phyloP scores from a whole-genome alignment of 2,797 vertebrate species.

The Hemibagrus guttatus region DNA sequence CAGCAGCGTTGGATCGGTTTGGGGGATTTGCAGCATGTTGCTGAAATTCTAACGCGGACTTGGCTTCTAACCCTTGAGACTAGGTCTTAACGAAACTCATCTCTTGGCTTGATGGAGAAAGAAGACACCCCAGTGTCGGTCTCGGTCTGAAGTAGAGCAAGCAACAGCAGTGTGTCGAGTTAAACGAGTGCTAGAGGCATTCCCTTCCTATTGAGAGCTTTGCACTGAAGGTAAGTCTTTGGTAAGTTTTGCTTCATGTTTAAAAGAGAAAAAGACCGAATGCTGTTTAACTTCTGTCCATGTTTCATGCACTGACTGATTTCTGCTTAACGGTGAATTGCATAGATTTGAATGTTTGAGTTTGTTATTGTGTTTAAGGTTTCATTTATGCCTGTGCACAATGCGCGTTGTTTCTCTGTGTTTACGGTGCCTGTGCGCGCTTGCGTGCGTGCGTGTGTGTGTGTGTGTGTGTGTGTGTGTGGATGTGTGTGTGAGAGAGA shows the following conservation, averaged over 20 bases:
- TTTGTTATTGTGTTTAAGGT: neutral
- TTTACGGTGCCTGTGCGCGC: neutral
- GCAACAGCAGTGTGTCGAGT: neutral
- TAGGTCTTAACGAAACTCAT: neutral
- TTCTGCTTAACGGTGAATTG: conserved; percentile 1
- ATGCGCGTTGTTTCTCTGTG: neutral
- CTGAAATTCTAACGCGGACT: neutral
- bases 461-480: neutral
- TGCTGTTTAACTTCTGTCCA: neutral
- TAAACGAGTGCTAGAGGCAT: neutral
- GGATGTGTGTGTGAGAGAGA: neutral
- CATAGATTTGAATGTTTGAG: neutral
- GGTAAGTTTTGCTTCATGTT: neutral
- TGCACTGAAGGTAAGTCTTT: neutral
- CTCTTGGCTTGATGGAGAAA: neutral
- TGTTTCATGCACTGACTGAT: neutral
- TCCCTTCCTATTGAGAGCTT: neutral
- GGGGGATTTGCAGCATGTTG: neutral
- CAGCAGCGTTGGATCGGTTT: neutral
- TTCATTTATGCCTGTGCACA: neutral
- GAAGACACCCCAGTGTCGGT: neutral
- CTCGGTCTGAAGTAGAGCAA: neutral
- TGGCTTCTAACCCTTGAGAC: neutral
- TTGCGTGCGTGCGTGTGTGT: neutral
- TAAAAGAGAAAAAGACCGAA: neutral